These are phyloP conservation scores for Dermochelys coriacea DNA, from an alignment of 2,797 vertebrate species.

Conservation along the genomic window DNA sequence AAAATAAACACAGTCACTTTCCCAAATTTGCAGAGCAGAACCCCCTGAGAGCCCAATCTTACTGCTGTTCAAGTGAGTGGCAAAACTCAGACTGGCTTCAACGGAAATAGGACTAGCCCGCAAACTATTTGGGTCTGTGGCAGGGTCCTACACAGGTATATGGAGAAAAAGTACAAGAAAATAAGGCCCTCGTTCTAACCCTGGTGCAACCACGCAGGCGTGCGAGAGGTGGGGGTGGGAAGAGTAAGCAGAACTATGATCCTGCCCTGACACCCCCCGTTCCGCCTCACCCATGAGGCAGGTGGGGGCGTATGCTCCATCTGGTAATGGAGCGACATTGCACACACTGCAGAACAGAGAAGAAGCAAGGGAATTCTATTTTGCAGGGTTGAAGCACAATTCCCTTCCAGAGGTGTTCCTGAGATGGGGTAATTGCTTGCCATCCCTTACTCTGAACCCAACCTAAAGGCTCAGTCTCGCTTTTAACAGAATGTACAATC, in stretches of 20 bases:
- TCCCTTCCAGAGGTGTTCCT: not conserved
- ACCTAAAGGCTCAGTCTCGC: not conserved
- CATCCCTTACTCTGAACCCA: not conserved
- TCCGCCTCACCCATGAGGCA: not conserved
- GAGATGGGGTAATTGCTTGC: not conserved
- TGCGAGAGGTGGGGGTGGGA: no score
- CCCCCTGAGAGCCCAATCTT: not conserved
- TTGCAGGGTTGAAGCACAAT: not conserved
- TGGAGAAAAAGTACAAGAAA: not conserved
- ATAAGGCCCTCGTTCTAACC: not conserved
- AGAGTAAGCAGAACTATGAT: not conserved
- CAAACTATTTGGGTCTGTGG: not conserved
- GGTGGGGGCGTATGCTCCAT: not conserved
- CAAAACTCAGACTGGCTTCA: not conserved
- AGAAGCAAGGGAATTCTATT: not conserved
- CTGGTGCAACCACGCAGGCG: not conserved
- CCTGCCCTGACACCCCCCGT: not conserved
- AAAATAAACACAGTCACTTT: slow-evolving; percentile 20
- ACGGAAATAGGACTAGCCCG: rapidly evolving
- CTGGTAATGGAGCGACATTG: not conserved
- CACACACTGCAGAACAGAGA: not conserved
- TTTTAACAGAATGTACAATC: not conserved
- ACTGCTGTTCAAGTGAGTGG: not conserved
- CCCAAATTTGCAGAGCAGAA: not conserved
- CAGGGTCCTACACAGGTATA: not conserved